A percentile compares a stretch with the other conserved stretches of the same genome.
Conservation (phyloP, 1,140 invertebrate species). For the Hycleus phaleratus region DNA sequence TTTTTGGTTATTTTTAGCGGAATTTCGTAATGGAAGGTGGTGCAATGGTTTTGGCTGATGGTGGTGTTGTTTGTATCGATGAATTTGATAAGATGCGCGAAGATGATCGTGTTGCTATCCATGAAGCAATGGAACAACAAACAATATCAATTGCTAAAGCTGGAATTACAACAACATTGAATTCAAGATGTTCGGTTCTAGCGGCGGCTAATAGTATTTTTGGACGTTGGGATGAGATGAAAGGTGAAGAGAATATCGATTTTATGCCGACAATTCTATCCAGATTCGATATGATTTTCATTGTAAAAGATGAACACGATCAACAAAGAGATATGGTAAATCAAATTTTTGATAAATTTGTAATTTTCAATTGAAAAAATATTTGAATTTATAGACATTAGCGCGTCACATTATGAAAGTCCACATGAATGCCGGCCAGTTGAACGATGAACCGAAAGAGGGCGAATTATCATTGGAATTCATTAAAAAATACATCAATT, state of each 20-base stretch:
- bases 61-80: constrained; percentile 98
- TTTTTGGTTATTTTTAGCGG: constrained; percentile 51
- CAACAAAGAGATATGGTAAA: constrained; percentile 77
- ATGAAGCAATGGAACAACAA: constrained; percentile 99
- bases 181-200: constrained; percentile 95
- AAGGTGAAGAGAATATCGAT: constrained; percentile 98
- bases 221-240: constrained; percentile 97
- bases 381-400: constrained; percentile 56
- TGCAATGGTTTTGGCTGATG: constrained; percentile 98
- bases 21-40: constrained; percentile 99
- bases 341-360: constrained; percentile 4
- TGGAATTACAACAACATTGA: constrained; percentile 97
- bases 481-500: constrained; percentile 92
- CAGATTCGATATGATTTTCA: constrained; percentile 99
- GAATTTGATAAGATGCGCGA: constrained; percentile 99
- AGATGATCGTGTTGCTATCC: constrained; percentile 97
- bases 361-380: background rate
- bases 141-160: constrained; percentile 99
- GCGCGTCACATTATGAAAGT: constrained; percentile 97
- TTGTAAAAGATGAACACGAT: constrained; percentile 97
- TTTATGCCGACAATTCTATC: constrained; percentile 99
- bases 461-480: constrained; percentile 79
- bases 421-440: constrained; percentile 81
- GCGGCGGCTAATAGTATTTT: constrained; percentile 98
- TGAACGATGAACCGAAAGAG: constrained; percentile 53